phyloP scores from a whole-genome alignment of 2,113 vertebrate genomes.

The Lepus europaeus region DNA sequence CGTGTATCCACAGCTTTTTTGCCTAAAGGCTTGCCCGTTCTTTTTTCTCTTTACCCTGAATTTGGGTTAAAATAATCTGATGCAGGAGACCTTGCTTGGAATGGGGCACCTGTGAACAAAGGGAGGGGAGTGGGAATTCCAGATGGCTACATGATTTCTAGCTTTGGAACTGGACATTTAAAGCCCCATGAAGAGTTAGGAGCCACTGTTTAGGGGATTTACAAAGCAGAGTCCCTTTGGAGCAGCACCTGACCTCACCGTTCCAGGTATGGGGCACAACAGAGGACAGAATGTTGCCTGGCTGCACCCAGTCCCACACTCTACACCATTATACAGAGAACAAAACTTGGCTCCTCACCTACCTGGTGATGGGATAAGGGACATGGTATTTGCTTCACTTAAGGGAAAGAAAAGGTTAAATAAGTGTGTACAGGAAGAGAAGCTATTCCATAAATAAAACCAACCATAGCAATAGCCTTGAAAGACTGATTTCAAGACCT shows the following conservation, averaged over 20 bases:
- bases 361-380: background rate
- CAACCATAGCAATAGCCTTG: conserved; percentile 69
- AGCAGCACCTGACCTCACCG: background rate
- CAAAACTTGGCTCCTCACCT: background rate
- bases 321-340: background rate
- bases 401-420: conserved; percentile 59
- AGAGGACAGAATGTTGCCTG: background rate
- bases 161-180: background rate
- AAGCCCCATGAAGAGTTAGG: background rate
- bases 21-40: background rate
- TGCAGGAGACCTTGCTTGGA: background rate
- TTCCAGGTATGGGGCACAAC: background rate
- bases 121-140: background rate
- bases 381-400: conserved; percentile 67
- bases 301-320: background rate
- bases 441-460: conserved; percentile 64
- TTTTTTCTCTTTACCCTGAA: background rate
- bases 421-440: conserved; percentile 17
- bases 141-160: background rate
- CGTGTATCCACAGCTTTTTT: background rate
- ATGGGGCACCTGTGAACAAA: conserved; percentile 17
- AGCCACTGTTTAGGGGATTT: background rate
- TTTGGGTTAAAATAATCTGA: conserved; percentile 38
- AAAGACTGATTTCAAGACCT: conserved; percentile 69
- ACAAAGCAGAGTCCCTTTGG: background rate